These are phyloP conservation scores for Diacarnus erythraeanus DNA, from an alignment of 37 sponge, comb jelly and placozoan species.

Conservation along the genomic window DNA sequence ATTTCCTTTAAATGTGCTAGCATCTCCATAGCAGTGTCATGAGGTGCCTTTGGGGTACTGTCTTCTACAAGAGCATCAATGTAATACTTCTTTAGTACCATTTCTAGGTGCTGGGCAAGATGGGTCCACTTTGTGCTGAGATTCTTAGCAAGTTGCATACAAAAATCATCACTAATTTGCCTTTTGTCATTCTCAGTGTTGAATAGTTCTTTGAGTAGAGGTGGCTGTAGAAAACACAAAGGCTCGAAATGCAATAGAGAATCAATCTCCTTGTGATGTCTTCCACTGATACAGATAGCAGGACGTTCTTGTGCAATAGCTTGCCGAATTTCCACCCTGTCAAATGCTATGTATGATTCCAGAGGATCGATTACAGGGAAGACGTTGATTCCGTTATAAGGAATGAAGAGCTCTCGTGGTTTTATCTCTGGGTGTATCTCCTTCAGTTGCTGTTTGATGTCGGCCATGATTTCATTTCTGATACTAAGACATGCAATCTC, in stretches of 20 bases:
- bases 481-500: slow-evolving; percentile 19
- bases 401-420: slow-evolving; percentile 6
- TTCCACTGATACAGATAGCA: neutral
- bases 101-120: slow-evolving; percentile 4
- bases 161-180: slow-evolving; percentile 9
- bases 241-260: slow-evolving; percentile 19
- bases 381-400: neutral
- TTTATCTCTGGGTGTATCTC: slow-evolving; percentile 4
- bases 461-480: slow-evolving; percentile 14
- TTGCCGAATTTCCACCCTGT: slow-evolving; percentile 2
- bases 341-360: neutral
- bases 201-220: slow-evolving; percentile 8
- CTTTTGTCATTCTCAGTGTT: neutral
- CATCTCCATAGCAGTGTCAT: slow-evolving; percentile 12
- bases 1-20: neutral
- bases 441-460: neutral
- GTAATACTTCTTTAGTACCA: neutral
- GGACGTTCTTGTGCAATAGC: neutral
- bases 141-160: neutral
- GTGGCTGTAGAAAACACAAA: neutral
- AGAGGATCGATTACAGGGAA: slow-evolving; percentile 2
- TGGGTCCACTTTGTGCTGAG: slow-evolving; percentile 7
- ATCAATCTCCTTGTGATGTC: neutral
- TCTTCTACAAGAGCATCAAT: neutral
- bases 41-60: neutral